These are phyloP conservation scores for Grus americana DNA, from an alignment of 2,113 vertebrate species.

Conservation along the genomic window DNA sequence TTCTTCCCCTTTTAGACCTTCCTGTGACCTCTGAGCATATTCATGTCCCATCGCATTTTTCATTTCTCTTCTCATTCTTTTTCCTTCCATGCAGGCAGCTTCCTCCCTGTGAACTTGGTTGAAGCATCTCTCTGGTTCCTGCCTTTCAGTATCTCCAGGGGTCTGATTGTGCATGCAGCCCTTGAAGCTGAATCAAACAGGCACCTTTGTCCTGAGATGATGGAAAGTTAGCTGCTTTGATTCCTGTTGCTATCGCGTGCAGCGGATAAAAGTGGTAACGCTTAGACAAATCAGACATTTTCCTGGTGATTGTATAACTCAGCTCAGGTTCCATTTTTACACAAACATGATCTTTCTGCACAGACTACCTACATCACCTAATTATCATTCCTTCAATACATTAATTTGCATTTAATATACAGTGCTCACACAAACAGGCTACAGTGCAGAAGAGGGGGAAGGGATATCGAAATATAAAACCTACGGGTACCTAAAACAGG, in stretches of 20 bases:
- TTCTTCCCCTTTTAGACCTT: constrained; percentile 30
- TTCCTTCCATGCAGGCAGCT: constrained; percentile 30
- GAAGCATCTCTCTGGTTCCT: constrained; percentile 40
- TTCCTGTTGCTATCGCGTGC: constrained; percentile 38
- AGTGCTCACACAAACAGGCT: not conserved
- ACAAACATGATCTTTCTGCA: not conserved
- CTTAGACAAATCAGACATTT: constrained; percentile 51
- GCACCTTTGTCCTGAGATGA: constrained; percentile 60
- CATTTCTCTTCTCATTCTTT: constrained; percentile 7
- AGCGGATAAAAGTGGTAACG: not conserved
- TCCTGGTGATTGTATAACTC: constrained; percentile 16
- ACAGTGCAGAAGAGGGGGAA: not conserved
- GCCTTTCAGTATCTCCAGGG: constrained; percentile 55
- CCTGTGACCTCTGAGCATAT: constrained; percentile 2
- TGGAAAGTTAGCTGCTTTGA: constrained; percentile 61
- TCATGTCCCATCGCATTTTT: not conserved
- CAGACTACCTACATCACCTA: not conserved
- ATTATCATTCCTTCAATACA: not conserved
- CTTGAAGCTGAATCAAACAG: constrained; percentile 67
- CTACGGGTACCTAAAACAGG: not conserved
- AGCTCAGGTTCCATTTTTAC: constrained; percentile 14
- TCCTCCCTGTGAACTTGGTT: constrained; percentile 53
- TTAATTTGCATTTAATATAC: not conserved
- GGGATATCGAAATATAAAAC: not conserved
- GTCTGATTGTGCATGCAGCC: constrained; percentile 64